Base-by-base conservation (phyloP, 2,888 invertebrate genomes). In the Pocota personata region DNA sequence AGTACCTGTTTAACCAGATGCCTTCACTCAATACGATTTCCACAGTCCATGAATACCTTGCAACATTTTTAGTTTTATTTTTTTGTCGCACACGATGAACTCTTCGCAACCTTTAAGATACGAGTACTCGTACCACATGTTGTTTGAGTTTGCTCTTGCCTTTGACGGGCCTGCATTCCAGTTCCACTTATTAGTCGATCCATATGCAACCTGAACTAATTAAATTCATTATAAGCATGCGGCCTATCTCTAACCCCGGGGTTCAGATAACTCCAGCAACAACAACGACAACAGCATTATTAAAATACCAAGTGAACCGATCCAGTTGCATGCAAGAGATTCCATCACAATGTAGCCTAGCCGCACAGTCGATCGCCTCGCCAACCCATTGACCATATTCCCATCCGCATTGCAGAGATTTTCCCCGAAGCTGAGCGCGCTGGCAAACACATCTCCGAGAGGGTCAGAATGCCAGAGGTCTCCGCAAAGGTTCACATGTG, bases 321-420 rank as follows among this genome's bases (percentile, higher is more conserved):
- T 75, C 75, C 58, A 75, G 75, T 79, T 79, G 79, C 73, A 79
- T 79, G 57, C 62, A 71, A 75, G 75, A 79, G 84, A 79, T 79
- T 84, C 84, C 79, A 79, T 79, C 67, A 75, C 71, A 57, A 19
- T 57, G 60, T 46, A 58, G 71, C 35, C 19, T n/a, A n/a, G n/a
- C n/a, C n/a, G n/a, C n/a, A 37, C 12, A 46, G 73, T 52, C 27
- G 30, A 48, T 16, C 64, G 77, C 40, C 40, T 30, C 27, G 46
- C 32, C 72, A 80, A 62, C 48, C 67, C 76, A 80, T 40, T 86
- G 84, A 76, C 84, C 86, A 82, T 86, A 60, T 82, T 86, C 82
- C 57, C 86, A 86, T 86, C 86, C 86, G 86, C 86, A 86, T 86
- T 86, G 80, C 86, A 48, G 80, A 86, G 86, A 86, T 86, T 86